Conservation (phyloP, 2,113 vertebrate species). For the Sylvia atricapilla region DNA sequence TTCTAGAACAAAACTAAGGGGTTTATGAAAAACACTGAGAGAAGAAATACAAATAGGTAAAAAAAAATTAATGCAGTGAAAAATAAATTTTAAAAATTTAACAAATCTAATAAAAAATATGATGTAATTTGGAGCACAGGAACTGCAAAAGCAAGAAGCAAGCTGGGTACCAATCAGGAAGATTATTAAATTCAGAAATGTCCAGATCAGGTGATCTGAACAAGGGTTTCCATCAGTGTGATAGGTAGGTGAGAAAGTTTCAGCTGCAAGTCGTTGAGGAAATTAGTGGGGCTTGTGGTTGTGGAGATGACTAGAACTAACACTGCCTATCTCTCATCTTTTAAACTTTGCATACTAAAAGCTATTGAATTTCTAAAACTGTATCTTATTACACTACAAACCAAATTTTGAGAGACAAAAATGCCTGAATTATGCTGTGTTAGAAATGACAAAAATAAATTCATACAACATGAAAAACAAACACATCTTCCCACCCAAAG, state of each 20-base stretch:
- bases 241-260: not conserved
- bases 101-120: too few species aligned
- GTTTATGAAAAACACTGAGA: not conserved
- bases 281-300: not conserved
- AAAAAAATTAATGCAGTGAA: not conserved
- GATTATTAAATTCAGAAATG: not conserved
- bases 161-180: not conserved
- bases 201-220: not conserved
- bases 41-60: not conserved
- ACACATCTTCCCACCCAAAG: not conserved
- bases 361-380: not conserved
- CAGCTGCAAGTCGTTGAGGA: not conserved
- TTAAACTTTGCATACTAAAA: not conserved
- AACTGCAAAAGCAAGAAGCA: not conserved
- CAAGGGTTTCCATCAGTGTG: not conserved
- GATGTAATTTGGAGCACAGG: not conserved
- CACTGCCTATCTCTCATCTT: not conserved
- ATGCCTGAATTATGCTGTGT: not conserved
- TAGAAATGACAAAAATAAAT: not conserved
- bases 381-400: not conserved
- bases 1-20: not conserved
- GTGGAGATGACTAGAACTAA: not conserved
- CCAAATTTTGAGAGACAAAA: not conserved
- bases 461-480: not conserved
- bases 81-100: not conserved